Base-by-base conservation (phyloP, 1,140 invertebrate genomes). In the Drosophila pseudoananassae region DNA sequence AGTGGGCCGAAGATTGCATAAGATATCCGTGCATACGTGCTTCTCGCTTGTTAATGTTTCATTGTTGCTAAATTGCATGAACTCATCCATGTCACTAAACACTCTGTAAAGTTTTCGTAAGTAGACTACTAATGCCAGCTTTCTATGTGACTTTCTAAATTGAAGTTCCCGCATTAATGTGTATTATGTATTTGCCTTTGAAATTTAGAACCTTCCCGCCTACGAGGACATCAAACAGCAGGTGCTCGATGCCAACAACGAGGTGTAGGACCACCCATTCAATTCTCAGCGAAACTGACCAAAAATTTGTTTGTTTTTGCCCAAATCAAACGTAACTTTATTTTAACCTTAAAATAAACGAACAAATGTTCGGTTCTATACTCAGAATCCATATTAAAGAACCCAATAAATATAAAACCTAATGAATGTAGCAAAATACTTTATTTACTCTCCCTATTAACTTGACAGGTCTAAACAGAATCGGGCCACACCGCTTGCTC, bases 401-500 rank as follows among this genome's bases (percentile, higher is more conserved):
- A 5, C 9, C 14, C n/a, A 43, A 43, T 43, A 14, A 14, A 43
- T 8, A 17, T 43, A 43, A 43, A 17, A 8, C 14, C n/a, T 43
- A 6, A 43, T 2, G 8, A 40, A 14, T 40, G 12, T 15, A 15
- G 7, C 7, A 15, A 8, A 15, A 43, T 43, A 43, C 40, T 17
- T 5, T 8, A 17, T 15, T 15, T 43, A 46, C 20, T 46, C 23
- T 17, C 17, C 9, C 4, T 46, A 10, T 17, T n/a, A 36, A 12
- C 4, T 36, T 36, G 12, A 36, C 7, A 31, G 31, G 8, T 45
- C 9, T 46, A 17, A 10, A 1, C 43, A 9, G 15, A 46, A 46
- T 46, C 43, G 9, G 43, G 15, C 92, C 92, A 93, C 10, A 92
- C 81, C 27, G 87, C 73, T 6, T 60, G 68, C 66, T 93, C 92